A percentile compares a stretch with the other conserved stretches of the same genome.
Conservation (phyloP, 2,797 vertebrate genomes). For the Dipus sagitta region DNA sequence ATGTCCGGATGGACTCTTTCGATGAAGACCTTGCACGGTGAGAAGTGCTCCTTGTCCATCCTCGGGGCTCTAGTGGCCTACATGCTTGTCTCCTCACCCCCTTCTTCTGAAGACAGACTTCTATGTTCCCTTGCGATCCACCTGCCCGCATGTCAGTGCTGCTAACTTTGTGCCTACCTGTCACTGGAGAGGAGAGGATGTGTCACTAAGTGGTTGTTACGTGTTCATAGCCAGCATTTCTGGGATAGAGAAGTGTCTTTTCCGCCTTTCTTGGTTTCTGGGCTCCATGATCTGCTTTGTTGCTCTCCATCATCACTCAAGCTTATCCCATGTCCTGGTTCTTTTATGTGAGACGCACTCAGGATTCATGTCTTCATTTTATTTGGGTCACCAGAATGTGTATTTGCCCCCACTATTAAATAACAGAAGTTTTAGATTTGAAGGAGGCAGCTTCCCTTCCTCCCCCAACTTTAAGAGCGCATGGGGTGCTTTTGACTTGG, state of each 20-base stretch:
- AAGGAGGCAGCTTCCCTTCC: background rate
- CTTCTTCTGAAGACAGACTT: background rate
- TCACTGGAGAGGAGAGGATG: background rate
- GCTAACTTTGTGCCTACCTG: background rate
- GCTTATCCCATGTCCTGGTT: background rate
- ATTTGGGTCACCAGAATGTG: background rate
- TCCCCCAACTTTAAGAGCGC: background rate
- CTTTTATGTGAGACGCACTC: background rate
- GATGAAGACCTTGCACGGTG: conserved; percentile 94
- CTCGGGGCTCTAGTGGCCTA: background rate
- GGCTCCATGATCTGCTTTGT: background rate
- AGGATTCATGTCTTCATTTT: conserved; percentile 23
- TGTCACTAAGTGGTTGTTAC: background rate
- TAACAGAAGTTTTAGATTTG: conserved; percentile 9
- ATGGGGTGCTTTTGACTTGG: background rate
- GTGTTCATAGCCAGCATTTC: background rate
- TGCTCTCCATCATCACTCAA: background rate
- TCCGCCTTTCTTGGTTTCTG: background rate
- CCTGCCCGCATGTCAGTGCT: background rate
- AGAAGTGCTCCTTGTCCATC: conserved; percentile 72
- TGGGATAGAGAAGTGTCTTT: background rate
- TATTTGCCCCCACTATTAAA: background rate
- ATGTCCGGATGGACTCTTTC: conserved; percentile 95
- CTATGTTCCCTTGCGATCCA: background rate
- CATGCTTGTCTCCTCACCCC: background rate